Evolutionary conservation across 1,140 invertebrate species (phyloP).

Genomic region (Anadara kagoshimensis): DNA sequence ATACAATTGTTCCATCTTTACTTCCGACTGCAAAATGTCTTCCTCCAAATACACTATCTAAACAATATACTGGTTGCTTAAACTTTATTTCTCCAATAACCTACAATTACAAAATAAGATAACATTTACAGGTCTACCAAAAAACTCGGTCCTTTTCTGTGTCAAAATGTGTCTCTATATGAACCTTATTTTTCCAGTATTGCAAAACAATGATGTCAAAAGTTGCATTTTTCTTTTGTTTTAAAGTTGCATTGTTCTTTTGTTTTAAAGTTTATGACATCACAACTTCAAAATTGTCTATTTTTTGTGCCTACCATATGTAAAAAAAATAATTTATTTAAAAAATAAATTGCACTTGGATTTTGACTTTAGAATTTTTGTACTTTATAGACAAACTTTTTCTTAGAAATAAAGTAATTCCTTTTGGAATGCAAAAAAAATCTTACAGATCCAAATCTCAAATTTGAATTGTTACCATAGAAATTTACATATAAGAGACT

Average conservation of each 20-base stretch:
- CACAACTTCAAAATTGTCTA: background rate
- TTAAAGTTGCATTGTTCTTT: background rate
- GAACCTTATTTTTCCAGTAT: constrained; percentile 61
- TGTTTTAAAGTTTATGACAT: background rate
- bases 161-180: too few relatives aligned
- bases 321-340: constrained; percentile 8
- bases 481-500: too few relatives aligned
- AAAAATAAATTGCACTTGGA: background rate
- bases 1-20: constrained; percentile 13
- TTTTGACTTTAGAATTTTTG: background rate
- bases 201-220: constrained; percentile 44
- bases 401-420: too few relatives aligned
- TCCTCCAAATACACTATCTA: constrained; percentile 63
- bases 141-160: background rate
- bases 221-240: background rate
- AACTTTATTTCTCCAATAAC: constrained; percentile 60
- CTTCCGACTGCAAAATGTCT: constrained; percentile 63
- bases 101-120: constrained; percentile 46
- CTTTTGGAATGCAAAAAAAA: too few relatives aligned
- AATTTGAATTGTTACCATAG: too few relatives aligned
- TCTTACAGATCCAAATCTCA: too few relatives aligned
- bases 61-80: constrained; percentile 55
- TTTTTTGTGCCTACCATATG: background rate
- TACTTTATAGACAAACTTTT: too few relatives aligned
- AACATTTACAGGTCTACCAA: background rate